Conservation (phyloP, 1,140 invertebrate genomes). For the Drosophila sproati region DNA sequence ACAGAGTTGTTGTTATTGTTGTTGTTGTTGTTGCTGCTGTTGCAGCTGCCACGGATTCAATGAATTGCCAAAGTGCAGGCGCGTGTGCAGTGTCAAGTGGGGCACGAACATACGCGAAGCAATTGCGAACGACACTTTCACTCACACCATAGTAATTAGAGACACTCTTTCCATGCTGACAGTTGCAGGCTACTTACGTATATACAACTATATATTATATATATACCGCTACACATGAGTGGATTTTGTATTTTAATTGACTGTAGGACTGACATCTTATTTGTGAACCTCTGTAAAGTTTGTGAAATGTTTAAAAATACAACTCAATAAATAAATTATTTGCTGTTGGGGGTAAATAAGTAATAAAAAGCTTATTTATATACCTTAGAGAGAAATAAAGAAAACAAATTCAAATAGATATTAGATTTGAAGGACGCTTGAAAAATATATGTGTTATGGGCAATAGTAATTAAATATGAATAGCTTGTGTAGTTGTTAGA, state of each 20-base stretch:
- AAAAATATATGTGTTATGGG: too few species aligned
- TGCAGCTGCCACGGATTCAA: slow-evolving; percentile 22
- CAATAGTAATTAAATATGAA: not conserved
- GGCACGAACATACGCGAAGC: slow-evolving; percentile 51
- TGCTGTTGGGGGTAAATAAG: not conserved
- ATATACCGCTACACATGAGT: not conserved
- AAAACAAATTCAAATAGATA: too few species aligned
- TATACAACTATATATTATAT: not conserved
- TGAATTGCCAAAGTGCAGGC: slow-evolving; percentile 52
- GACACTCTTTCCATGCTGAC: not conserved
- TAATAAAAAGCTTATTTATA: too few species aligned
- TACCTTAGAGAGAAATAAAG: too few species aligned
- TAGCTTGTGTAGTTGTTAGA: not conserved
- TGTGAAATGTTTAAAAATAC: not conserved
- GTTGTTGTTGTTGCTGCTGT: not conserved
- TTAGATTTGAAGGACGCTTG: too few species aligned
- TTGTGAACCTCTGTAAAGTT: not conserved
- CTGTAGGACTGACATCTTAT: not conserved
- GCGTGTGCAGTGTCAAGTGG: slow-evolving; percentile 43
- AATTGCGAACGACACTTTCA: slow-evolving; percentile 20
- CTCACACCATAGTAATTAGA: slow-evolving; percentile 34
- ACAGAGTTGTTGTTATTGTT: slow-evolving; percentile 28
- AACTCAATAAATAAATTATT: not conserved
- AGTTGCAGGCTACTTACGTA: not conserved
- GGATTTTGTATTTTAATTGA: slow-evolving; percentile 2